Base-by-base conservation (phyloP, 2,797 vertebrate species). In the Pipistrellus pygmaeus region DNA sequence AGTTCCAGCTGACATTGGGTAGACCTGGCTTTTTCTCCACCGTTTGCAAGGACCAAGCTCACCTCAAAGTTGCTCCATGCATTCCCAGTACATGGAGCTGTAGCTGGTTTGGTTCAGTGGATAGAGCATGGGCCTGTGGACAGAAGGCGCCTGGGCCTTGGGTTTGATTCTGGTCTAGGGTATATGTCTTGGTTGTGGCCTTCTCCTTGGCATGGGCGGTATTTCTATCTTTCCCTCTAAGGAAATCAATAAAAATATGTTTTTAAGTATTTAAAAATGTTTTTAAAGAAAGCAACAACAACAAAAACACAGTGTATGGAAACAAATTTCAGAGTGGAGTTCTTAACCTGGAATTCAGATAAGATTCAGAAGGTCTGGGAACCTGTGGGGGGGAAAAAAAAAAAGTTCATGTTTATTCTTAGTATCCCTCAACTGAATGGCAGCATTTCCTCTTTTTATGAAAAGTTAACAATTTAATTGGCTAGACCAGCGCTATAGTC, bases 371-470 rank as follows among this genome's bases (percentile, higher is more conserved):
- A 44, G 44, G n/a, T 12, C 27, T 81, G 35, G 6, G 2, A 66
- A 69, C 25, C 2, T n/a, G 46, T 7, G n/a, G 0, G 46, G 8
- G 8, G 5, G 5, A 38, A 38, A 38, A 38, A 41, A 41, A 1
- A 8, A 8, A 10, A 44, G 44, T 44, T 44, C 9, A 10, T 44
- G 8, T 44, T 44, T 44, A 44, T 44, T 44, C 44, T 44, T 35
- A 46, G 21, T 27, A 7, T 18, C 8, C 18, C 32, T 32, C 27
- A 55, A 27, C 0, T 0, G 27, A 75, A 60, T 9, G 3, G 25
- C 25, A 77, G 23, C n/a, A 30, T 64, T 76, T 41, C 23, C 25
- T 44, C 15, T 48, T 8, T 25, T 25, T 41, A 38, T 25, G 27
- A 86, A 81, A 8, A 55, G 77, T 44, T 13, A 51, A 69, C 38